Evolutionary conservation across 2,797 vertebrate species (phyloP).

Genomic region (Phoebastria nigripes): DNA sequence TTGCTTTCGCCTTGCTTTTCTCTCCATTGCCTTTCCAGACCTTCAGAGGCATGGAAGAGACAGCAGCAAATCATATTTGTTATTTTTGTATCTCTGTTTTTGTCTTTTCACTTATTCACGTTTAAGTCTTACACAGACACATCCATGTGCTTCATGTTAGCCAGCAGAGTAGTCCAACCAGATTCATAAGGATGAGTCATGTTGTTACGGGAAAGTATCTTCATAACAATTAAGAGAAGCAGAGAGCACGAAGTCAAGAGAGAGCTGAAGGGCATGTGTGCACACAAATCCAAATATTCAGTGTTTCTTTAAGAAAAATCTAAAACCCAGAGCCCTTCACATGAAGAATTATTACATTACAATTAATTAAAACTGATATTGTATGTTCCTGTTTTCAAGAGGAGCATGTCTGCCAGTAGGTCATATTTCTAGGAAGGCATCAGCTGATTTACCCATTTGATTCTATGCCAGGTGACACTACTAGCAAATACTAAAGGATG

Average conservation of each 20-base stretch:
- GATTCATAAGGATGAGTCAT: not conserved
- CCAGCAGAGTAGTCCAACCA: not conserved
- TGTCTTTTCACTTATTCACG: not conserved
- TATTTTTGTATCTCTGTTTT: not conserved
- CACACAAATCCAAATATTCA: not conserved
- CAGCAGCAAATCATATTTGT: not conserved
- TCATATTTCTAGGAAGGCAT: not conserved
- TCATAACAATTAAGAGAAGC: not conserved
- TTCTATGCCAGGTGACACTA: not conserved
- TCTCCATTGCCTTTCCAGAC: not conserved
- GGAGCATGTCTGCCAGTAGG: not conserved
- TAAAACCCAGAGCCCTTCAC: not conserved
- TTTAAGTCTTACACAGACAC: not conserved
- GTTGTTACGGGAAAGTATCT: not conserved
- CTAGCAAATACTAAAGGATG: not conserved
- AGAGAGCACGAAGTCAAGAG: not conserved
- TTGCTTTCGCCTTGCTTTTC: not conserved
- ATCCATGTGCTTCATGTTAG: not conserved
- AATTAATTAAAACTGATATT: not conserved
- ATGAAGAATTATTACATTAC: rapidly evolving
- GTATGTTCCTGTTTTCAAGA: not conserved
- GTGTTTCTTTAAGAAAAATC: not conserved
- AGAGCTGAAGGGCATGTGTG: not conserved
- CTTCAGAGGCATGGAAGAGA: not conserved
- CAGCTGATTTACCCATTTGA: not conserved